These are phyloP conservation scores for Catagonus wagneri DNA, from an alignment of 2,113 vertebrate species.

Conservation along the genomic window DNA sequence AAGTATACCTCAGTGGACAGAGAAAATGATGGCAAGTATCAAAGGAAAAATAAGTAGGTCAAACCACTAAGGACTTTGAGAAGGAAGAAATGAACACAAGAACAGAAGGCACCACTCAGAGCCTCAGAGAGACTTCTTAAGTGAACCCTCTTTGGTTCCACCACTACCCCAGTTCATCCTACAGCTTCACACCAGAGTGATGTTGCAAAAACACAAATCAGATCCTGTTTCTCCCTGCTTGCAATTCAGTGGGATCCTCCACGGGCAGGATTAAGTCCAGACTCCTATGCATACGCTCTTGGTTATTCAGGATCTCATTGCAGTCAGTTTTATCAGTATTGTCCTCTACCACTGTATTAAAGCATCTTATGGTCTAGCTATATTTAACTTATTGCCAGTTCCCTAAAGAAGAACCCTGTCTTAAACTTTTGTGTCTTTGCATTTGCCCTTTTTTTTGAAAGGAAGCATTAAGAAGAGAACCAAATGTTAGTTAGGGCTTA, in stretches of 20 bases:
- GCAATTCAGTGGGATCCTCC: background rate
- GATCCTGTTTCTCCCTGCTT: background rate
- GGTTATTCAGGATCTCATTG: background rate
- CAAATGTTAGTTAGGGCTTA: background rate
- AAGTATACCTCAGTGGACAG: slow-evolving; percentile 6
- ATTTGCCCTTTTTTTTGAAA: slow-evolving; percentile 16
- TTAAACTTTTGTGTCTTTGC: background rate
- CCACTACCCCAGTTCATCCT: background rate
- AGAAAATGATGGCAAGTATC: background rate
- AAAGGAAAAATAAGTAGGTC: slow-evolving; percentile 16
- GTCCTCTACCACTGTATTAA: background rate
- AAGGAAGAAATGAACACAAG: background rate
- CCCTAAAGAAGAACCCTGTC: background rate
- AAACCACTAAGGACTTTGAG: background rate
- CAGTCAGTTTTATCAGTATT: background rate
- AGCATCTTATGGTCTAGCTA: background rate
- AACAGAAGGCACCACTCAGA: background rate
- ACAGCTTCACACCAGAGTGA: background rate
- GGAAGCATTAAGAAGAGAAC: background rate
- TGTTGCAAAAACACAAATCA: background rate
- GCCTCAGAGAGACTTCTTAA: background rate
- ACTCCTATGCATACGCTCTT: background rate
- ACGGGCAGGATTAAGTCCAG: background rate
- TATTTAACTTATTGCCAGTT: background rate
- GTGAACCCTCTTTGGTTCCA: background rate